These are phyloP conservation scores for Auanema sp. DNA, from an alignment of 2,888 invertebrate genomes.

Conservation along the genomic window DNA sequence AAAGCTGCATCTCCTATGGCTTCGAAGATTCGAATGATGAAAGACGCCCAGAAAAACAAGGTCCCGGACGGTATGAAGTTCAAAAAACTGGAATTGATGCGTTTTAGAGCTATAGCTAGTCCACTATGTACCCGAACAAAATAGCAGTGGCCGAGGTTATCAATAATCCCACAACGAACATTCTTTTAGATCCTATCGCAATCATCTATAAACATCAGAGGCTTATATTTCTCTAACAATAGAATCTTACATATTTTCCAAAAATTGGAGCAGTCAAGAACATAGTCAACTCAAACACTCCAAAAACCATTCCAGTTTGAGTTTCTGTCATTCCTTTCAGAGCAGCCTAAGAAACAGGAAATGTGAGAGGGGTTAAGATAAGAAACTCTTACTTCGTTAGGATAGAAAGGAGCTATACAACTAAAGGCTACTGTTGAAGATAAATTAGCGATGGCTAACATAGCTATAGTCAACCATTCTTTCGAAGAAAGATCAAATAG, in stretches of 20 bases:
- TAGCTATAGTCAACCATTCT: slow-evolving; percentile 55
- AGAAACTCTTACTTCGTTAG: slow-evolving; percentile 42
- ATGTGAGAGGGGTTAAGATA: not conserved
- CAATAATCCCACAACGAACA: slow-evolving; percentile 82
- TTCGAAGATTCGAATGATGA: slow-evolving; percentile 59
- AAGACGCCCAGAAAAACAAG: slow-evolving; percentile 58
- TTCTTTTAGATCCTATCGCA: slow-evolving; percentile 77
- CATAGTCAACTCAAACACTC: slow-evolving; percentile 62
- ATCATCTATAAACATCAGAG: slow-evolving; percentile 71
- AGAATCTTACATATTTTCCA: slow-evolving; percentile 60
- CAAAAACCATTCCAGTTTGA: slow-evolving; percentile 63
- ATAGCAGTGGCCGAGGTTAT: slow-evolving; percentile 82
- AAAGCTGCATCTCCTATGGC: slow-evolving; percentile 64
- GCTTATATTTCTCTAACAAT: not conserved
- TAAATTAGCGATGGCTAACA: slow-evolving; percentile 61
- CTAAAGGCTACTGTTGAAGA: slow-evolving; percentile 63
- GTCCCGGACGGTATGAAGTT: slow-evolving; percentile 60
- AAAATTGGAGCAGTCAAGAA: slow-evolving; percentile 62
- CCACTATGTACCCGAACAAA: slow-evolving; percentile 71
- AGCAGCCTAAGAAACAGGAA: slow-evolving; percentile 34
- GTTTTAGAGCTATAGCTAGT: not conserved
- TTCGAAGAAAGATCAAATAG: slow-evolving; percentile 27
- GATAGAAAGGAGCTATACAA: slow-evolving; percentile 64
- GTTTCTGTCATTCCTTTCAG: slow-evolving; percentile 58
- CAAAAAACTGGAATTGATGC: slow-evolving; percentile 44